These are phyloP conservation scores for Omphaloscelis lunosa DNA, from an alignment of 2,888 invertebrate species.

Conservation along the genomic window DNA sequence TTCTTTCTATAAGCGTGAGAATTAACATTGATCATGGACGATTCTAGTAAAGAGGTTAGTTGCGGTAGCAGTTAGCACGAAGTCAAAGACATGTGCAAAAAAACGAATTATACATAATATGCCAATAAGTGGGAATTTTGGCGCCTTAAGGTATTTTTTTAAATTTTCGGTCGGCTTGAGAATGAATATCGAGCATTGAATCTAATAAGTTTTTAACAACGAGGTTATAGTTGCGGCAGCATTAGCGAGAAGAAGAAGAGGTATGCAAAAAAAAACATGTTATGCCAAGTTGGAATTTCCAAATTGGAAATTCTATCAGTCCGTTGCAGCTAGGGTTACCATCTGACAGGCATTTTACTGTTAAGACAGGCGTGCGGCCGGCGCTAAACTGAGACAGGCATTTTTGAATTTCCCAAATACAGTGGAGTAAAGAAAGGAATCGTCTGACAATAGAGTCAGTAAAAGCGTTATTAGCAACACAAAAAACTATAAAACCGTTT, in stretches of 20 bases:
- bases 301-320: constrained; percentile 2
- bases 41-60: constrained; percentile 20
- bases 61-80: constrained; percentile 7
- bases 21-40: constrained; percentile 20
- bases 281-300: background rate
- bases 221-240: constrained; percentile 24
- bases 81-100: constrained; percentile 15
- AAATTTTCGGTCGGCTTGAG: background rate
- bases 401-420: too few species aligned
- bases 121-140: background rate
- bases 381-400: too few species aligned
- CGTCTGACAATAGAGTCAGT: too few species aligned
- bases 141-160: too few species aligned
- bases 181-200: background rate
- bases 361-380: too few species aligned
- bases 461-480: too few species aligned
- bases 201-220: constrained; percentile 26
- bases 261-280: too few species aligned
- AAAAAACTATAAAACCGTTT: too few species aligned
- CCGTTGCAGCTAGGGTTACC: background rate
- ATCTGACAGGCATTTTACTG: too few species aligned
- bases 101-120: too few species aligned
- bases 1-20: constrained; percentile 26
- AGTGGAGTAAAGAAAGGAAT: too few species aligned
- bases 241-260: constrained; percentile 19